A percentile compares a stretch with the other conserved stretches of the same genome.
These are phyloP conservation scores for Agrochola lota DNA, from an alignment of 2,888 invertebrate genomes.

Conservation along the genomic window DNA sequence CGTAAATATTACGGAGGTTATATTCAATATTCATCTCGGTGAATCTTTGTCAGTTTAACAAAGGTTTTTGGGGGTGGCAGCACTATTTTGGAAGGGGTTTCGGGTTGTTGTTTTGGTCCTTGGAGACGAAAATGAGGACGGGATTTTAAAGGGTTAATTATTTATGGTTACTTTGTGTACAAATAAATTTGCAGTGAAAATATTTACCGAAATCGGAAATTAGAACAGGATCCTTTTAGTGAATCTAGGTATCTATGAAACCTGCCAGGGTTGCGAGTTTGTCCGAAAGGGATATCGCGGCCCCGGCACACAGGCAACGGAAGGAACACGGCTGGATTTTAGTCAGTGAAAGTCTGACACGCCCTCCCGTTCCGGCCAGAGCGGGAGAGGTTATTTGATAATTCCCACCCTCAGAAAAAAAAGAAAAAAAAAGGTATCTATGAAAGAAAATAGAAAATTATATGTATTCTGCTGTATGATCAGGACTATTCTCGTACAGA, in stretches of 20 bases:
- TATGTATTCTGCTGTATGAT: too few relatives aligned
- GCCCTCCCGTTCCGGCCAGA: too few relatives aligned
- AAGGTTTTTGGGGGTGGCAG: slow-evolving; percentile 50
- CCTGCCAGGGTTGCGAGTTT: too few relatives aligned
- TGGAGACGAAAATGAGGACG: slow-evolving; percentile 23
- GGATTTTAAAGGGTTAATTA: slow-evolving; percentile 25
- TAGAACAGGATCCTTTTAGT: not conserved
- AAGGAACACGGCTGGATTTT: too few relatives aligned
- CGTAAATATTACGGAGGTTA: slow-evolving; percentile 69
- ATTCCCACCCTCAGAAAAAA: too few relatives aligned
- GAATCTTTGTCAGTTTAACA: slow-evolving; percentile 63
- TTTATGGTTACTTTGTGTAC: not conserved
- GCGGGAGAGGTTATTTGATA: too few relatives aligned
- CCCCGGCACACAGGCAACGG: too few relatives aligned
- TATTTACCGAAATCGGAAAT: too few relatives aligned
- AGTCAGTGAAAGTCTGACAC: too few relatives aligned
- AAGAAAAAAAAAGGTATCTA: too few relatives aligned
- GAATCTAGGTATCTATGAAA: not conserved
- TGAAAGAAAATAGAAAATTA: not conserved
- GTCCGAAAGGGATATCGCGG: too few relatives aligned
- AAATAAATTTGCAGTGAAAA: not conserved
- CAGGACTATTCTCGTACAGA: too few relatives aligned
- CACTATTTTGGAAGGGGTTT: slow-evolving; percentile 38
- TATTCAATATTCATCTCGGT: slow-evolving; percentile 61
- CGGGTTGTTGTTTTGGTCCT: slow-evolving; percentile 50